Conservation (phyloP, 2,113 vertebrate genomes). For the Sylvietta virens region DNA sequence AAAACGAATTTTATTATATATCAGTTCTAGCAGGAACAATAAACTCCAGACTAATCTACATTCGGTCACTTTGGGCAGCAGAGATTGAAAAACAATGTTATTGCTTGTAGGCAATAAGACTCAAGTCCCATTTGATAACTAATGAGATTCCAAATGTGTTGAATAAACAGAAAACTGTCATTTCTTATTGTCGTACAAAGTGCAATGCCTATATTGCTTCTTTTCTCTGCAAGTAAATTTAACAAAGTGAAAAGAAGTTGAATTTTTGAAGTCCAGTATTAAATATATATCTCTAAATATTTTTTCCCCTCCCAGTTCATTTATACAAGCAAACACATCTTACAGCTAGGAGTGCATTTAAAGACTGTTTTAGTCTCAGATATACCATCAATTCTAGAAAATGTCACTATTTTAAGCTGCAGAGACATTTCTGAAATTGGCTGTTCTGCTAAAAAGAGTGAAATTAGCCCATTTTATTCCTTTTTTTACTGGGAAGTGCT, state of each 20-base stretch:
- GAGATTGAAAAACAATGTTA: background rate
- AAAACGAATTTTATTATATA: background rate
- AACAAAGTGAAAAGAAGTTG: background rate
- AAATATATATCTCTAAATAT: background rate
- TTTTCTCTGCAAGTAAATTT: slow-evolving; percentile 15
- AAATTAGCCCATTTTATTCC: background rate
- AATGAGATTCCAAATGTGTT: slow-evolving; percentile 35
- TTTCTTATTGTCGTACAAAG: slow-evolving; percentile 6
- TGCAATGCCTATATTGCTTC: background rate
- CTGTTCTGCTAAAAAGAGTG: background rate
- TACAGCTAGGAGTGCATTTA: background rate
- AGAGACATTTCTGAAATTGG: background rate
- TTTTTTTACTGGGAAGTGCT: background rate
- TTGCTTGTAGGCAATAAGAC: slow-evolving; percentile 18
- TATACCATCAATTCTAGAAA: background rate
- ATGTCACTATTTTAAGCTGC: background rate
- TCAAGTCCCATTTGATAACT: slow-evolving; percentile 24
- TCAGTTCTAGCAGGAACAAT: background rate
- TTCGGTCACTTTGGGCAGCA: slow-evolving; percentile 15
- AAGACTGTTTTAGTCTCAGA: background rate
- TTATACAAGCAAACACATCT: background rate
- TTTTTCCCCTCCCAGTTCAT: background rate
- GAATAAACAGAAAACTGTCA: slow-evolving; percentile 36
- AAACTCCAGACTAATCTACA: slow-evolving; percentile 19
- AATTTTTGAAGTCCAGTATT: background rate